These are phyloP conservation scores for Vesta saturnalis DNA, from an alignment of 2,888 invertebrate genomes.

Conservation along the genomic window DNA sequence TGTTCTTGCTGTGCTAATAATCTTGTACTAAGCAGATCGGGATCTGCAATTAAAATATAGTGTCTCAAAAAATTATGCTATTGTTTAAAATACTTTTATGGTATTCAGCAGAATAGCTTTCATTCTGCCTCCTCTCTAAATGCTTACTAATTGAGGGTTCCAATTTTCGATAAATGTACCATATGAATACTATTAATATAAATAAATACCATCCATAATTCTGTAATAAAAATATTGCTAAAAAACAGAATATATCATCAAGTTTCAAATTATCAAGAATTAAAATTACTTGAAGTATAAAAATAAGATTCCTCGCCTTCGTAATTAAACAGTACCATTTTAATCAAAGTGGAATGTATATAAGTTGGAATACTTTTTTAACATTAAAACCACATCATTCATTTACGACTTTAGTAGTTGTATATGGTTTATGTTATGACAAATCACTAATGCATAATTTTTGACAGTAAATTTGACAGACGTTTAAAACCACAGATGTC, in stretches of 20 bases:
- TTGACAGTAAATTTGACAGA: too few species aligned
- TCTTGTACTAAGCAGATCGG: constrained; percentile 58
- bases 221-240: constrained; percentile 45
- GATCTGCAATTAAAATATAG: constrained; percentile 57
- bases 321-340: constrained; percentile 2
- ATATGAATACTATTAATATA: constrained; percentile 47
- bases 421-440: too few species aligned
- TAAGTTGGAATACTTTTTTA: too few species aligned
- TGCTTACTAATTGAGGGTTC: constrained; percentile 54
- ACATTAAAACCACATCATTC: not conserved
- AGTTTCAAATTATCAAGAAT: not conserved
- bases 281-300: constrained; percentile 1
- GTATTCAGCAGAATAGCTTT: constrained; percentile 61
- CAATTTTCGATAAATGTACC: constrained; percentile 57
- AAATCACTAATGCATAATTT: too few species aligned
- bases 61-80: constrained; percentile 25
- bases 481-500: too few species aligned
- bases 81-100: constrained; percentile 65
- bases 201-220: constrained; percentile 61
- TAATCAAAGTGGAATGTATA: too few species aligned
- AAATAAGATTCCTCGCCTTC: constrained; percentile 2
- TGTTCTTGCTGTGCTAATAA: constrained; percentile 57
- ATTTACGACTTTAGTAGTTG: too few species aligned
- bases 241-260: constrained; percentile 21
- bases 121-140: constrained; percentile 54